Base-by-base conservation (phyloP, 2,113 vertebrate genomes). In the Propithecus coquereli region DNA sequence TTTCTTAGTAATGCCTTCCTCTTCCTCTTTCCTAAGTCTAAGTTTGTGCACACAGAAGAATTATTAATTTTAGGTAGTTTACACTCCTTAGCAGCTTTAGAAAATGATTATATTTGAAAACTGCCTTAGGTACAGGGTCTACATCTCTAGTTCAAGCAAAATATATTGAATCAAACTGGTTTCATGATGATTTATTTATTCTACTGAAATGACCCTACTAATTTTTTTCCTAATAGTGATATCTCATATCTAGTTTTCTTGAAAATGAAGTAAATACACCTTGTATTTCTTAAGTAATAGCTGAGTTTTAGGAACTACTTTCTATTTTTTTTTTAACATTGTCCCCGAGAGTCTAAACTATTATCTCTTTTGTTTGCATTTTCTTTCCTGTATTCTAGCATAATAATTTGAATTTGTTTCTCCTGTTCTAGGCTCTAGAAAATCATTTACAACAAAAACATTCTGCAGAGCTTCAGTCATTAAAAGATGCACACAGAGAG, bases 401-500 rank as follows among this genome's bases (percentile, higher is more conserved):
- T 81, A 81, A 12, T 74, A 76, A 84, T 43, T 63, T 91, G 30
- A 70, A 59, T 82, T 91, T 89, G 12, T 94, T 97, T 97, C 95
- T 91, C 32, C 65, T 94, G 30, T 95, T 68, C 22, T 96, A 99
- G 99, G 99, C 99, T 32, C 97, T 99, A 97, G 99, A 99, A 98
- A 99, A 99, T 96, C 99, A 98, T 90, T 99, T 99, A 80, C 99
- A 99, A 85, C 99, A 99, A 57, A 99, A 99, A 71, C 99, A 99
- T 97, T 99, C 99, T 0, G 98, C 99, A 93, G 99, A 99, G 98
- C 99, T 99, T 85, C 99, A 99, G 95, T 98, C 99, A 8, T 97
- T 99, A 90, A 99, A 99, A 97, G 99, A 99, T 89, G 99, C 99
- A 37, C 99, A 99, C 97, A 99, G 99, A 87, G 99, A 99, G 97